Conservation (phyloP, 2,888 invertebrate genomes). For the Nymphalis c-album region DNA sequence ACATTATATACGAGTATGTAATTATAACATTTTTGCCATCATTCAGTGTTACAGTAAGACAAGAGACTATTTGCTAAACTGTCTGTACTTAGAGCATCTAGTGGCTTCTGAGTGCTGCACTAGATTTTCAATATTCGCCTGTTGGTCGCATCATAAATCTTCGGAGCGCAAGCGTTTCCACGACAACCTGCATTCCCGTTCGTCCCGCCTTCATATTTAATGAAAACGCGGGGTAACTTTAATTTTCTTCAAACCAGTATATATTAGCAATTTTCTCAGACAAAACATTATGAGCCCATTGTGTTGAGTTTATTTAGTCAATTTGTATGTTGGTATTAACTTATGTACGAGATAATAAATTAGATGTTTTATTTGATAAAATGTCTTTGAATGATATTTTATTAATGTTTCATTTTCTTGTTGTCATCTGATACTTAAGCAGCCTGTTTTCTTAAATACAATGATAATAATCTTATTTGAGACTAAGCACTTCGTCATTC, state of each 20-base stretch:
- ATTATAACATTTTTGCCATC: conserved; percentile 1
- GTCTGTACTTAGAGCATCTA: conserved; percentile 61
- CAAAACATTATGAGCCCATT: conserved; percentile 26
- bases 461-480: too few species aligned
- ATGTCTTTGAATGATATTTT: too few species aligned
- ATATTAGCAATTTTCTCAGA: conserved; percentile 41
- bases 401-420: too few species aligned
- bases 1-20: not conserved
- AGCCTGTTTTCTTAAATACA: too few species aligned
- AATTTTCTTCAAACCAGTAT: conserved; percentile 52
- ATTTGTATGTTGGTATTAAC: not conserved
- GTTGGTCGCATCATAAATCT: conserved; percentile 77
- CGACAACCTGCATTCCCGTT: conserved; percentile 71
- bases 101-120: conserved; percentile 65
- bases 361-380: too few species aligned
- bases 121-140: conserved; percentile 76
- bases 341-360: too few species aligned
- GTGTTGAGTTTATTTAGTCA: conserved; percentile 2
- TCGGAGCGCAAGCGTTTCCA: conserved; percentile 57
- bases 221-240: conserved; percentile 70
- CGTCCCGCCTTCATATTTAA: conserved; percentile 70
- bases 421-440: too few species aligned
- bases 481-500: too few species aligned
- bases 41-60: conserved; percentile 25
- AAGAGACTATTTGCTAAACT: conserved; percentile 48